Evolutionary conservation across 2,888 invertebrate genomes (phyloP).

Genomic region (Rutpela maculata): DNA sequence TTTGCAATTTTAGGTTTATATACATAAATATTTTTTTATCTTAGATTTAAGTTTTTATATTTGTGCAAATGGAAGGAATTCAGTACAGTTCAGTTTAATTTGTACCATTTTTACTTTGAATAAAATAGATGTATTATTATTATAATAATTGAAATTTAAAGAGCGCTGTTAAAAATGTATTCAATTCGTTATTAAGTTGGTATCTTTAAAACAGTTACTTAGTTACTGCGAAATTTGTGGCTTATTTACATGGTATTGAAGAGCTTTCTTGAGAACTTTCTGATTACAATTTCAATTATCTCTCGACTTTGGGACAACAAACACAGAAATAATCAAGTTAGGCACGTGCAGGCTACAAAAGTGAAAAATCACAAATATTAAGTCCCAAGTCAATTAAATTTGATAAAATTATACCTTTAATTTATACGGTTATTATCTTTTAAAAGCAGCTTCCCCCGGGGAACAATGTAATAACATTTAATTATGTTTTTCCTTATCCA

Average conservation of each 20-base stretch:
- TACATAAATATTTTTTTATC: no score
- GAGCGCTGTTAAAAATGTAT: no score
- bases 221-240: not conserved
- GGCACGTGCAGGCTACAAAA: not conserved
- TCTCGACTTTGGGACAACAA: not conserved
- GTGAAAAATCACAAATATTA: not conserved
- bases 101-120: no score
- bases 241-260: not conserved
- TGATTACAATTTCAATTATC: not conserved
- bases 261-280: not conserved
- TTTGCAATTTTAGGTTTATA: no score
- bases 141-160: no score
- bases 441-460: not conserved
- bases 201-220: no score
- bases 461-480: not conserved
- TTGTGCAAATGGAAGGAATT: no score
- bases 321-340: not conserved
- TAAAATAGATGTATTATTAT: no score
- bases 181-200: no score
- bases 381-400: not conserved
- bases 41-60: no score
- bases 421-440: slow-evolving; percentile 1
- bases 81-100: no score
- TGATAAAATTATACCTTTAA: not conserved
- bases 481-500: slow-evolving; percentile 1